Conservation (phyloP, 2,113 vertebrate genomes). For the Rhinopithecus roxellana region DNA sequence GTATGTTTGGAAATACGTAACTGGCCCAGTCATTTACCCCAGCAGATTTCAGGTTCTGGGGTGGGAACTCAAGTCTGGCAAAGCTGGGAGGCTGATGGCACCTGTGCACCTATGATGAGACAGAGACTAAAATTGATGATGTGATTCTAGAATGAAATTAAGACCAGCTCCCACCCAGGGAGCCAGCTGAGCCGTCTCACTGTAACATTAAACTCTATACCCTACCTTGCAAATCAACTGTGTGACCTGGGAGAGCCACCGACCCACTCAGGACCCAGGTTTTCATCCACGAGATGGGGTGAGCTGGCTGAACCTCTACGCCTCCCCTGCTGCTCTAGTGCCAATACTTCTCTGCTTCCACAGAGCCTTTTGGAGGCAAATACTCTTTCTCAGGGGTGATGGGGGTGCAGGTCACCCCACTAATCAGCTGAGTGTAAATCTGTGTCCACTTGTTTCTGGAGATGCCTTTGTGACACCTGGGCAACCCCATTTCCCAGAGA, state of each 20-base stretch:
- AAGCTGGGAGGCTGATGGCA: not conserved
- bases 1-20: not conserved
- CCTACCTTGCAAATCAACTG: not conserved
- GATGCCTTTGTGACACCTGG: constrained; percentile 10
- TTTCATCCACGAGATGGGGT: not conserved
- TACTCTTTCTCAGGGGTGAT: not conserved
- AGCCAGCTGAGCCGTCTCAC: not conserved
- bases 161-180: not conserved
- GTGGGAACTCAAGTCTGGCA: not conserved
- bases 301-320: not conserved
- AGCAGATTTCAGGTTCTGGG: not conserved
- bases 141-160: not conserved
- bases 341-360: not conserved
- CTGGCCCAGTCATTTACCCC: not conserved
- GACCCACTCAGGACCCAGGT: not conserved
- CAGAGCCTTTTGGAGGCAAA: not conserved
- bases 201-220: not conserved
- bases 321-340: too few species aligned
- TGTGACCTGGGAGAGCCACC: not conserved
- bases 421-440: not conserved
- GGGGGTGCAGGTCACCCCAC: fast-evolving
- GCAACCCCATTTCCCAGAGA: not conserved
- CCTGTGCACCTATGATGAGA: not conserved
- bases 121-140: not conserved
- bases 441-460: constrained; percentile 1